Percentiles rank a stretch among this genome's conserved stretches.
phyloP scores from a whole-genome alignment of 2,888 invertebrate species.

The Helleia helle region DNA sequence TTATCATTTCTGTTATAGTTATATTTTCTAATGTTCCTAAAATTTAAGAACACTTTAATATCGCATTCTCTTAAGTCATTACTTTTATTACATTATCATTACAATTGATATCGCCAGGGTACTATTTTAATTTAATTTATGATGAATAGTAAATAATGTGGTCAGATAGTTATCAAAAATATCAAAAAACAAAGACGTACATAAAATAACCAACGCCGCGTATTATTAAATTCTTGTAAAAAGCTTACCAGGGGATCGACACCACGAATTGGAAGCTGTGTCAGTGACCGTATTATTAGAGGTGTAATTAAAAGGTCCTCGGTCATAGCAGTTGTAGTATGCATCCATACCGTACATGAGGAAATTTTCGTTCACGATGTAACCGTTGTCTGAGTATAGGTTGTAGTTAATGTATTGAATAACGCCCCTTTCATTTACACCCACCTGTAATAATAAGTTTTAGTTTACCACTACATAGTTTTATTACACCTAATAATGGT shows the following conservation, averaged over 20 bases:
- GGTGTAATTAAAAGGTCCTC: conserved; percentile 47
- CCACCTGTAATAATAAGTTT: conserved; percentile 40
- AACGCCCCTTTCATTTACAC: conserved; percentile 75
- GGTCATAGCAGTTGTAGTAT: conserved; percentile 76
- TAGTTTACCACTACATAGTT: too few relatives aligned
- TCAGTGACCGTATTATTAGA: conserved; percentile 74
- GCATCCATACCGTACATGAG: conserved; percentile 32
- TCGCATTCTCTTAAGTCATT: too few relatives aligned
- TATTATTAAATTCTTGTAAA: too few relatives aligned
- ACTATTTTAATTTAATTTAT: too few relatives aligned
- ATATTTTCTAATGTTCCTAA: conserved; percentile 77
- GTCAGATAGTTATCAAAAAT: too few relatives aligned
- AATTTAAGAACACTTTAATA: too few relatives aligned
- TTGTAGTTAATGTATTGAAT: conserved; percentile 77
- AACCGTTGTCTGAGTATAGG: conserved; percentile 72
- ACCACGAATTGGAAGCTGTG: conserved; percentile 75
- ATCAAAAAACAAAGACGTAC: too few relatives aligned
- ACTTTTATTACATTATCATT: too few relatives aligned
- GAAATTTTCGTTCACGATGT: conserved; percentile 66
- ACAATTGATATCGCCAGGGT: too few relatives aligned
- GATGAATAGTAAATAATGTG: too few relatives aligned
- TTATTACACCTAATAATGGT: too few relatives aligned
- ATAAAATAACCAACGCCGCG: too few relatives aligned
- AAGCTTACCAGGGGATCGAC: conserved; percentile 78
- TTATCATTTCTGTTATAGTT: conserved; percentile 75